Evolutionary conservation across 1,140 invertebrate genomes (phyloP).

Genomic region (Triops cancriformis): DNA sequence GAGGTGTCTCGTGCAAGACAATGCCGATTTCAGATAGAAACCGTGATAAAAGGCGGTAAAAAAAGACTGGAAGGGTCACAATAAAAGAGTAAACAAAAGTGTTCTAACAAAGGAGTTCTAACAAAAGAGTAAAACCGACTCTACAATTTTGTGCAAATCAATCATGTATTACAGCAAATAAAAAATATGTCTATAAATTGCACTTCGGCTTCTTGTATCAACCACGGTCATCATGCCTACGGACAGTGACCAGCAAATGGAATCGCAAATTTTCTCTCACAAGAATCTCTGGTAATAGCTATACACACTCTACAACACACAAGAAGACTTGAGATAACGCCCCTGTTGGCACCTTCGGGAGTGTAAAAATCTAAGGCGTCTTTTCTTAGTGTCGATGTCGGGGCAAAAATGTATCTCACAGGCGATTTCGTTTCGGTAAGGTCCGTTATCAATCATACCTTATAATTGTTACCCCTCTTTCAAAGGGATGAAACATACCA

Average conservation of each 20-base stretch:
- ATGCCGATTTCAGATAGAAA: too few relatives aligned
- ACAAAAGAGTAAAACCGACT: too few relatives aligned
- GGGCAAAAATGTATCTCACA: neutral
- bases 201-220: neutral
- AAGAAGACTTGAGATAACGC: neutral
- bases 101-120: too few relatives aligned
- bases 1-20: too few relatives aligned
- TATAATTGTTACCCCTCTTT: neutral
- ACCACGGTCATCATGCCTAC: neutral
- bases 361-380: neutral
- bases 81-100: too few relatives aligned
- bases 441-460: neutral
- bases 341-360: neutral
- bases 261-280: neutral
- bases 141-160: neutral
- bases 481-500: neutral
- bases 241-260: neutral
- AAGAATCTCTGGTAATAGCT: conserved; percentile 1
- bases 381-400: neutral
- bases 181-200: neutral
- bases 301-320: neutral
- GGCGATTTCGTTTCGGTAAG: neutral
- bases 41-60: too few relatives aligned
- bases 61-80: too few relatives aligned
- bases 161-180: neutral